Percentiles rank a stretch among this genome's conserved stretches.
phyloP scores from a whole-genome alignment of 2,113 vertebrate genomes.

The Tamias sibiricus region DNA sequence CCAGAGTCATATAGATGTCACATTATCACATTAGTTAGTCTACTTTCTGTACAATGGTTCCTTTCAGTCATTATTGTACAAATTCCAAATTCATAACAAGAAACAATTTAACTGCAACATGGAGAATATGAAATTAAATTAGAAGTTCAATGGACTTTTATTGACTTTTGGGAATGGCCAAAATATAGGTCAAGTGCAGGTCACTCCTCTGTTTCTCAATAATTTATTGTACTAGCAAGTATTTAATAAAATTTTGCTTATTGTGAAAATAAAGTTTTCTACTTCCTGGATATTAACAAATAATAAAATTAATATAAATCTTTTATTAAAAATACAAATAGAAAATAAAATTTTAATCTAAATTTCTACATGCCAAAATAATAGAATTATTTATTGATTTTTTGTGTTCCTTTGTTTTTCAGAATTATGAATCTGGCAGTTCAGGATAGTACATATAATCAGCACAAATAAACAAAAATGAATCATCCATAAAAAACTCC shows the following conservation, averaged over 20 bases:
- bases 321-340: constrained; percentile 19
- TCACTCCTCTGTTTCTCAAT: constrained; percentile 56
- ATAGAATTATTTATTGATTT: neutral
- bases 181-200: constrained; percentile 69
- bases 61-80: constrained; percentile 6
- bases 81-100: constrained; percentile 36
- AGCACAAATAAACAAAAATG: neutral
- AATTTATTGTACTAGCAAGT: constrained; percentile 22
- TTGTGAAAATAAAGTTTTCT: constrained; percentile 23
- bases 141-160: constrained; percentile 30
- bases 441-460: neutral
- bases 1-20: neutral
- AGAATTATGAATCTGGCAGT: neutral
- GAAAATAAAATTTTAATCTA: constrained; percentile 3
- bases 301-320: neutral
- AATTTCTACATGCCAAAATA: neutral
- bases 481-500: neutral
- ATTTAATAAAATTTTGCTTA: neutral
- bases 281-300: constrained; percentile 3
- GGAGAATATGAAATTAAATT: constrained; percentile 70
- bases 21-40: neutral
- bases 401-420: neutral
- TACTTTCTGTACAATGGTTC: neutral
- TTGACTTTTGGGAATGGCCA: constrained; percentile 49
- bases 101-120: constrained; percentile 19